phyloP scores from a whole-genome alignment of 1,140 invertebrate genomes.

The Uloborus diversus region DNA sequence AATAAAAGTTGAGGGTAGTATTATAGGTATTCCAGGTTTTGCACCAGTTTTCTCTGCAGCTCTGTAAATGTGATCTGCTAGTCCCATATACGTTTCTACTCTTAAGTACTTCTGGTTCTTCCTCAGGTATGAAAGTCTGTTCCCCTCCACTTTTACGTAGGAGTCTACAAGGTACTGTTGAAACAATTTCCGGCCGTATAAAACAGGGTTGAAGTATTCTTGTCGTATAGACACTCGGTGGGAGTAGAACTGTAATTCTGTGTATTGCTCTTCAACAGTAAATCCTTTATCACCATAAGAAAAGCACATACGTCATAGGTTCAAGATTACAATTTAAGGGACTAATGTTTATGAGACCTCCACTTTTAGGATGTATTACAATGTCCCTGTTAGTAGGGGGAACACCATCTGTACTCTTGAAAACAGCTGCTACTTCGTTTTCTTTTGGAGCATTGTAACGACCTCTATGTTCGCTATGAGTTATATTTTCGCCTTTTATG shows the following conservation, averaged over 20 bases:
- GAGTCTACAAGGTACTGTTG: neutral
- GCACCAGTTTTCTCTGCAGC: neutral
- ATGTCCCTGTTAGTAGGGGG: no score
- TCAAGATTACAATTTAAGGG: neutral
- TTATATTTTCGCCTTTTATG: no score
- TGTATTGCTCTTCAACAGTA: neutral
- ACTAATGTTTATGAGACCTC: neutral
- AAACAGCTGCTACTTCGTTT: no score
- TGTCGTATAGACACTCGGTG: neutral
- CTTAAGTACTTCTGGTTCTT: neutral
- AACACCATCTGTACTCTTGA: no score
- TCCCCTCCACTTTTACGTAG: neutral
- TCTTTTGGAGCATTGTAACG: no score
- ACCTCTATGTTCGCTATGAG: no score
- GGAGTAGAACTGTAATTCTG: neutral
- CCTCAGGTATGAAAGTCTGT: neutral
- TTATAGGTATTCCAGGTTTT: neutral
- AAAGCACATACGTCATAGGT: no score
- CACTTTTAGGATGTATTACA: no score
- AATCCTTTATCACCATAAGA: no score
- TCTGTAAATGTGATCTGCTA: neutral
- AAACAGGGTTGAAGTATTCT: neutral
- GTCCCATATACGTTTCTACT: neutral
- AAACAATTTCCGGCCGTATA: neutral
- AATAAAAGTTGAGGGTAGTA: neutral